Evolutionary conservation across 2,113 vertebrate genomes (phyloP), one percentile per base, ranked within the genome.

Genomic region (Heteronetta atricapilla): DNA sequence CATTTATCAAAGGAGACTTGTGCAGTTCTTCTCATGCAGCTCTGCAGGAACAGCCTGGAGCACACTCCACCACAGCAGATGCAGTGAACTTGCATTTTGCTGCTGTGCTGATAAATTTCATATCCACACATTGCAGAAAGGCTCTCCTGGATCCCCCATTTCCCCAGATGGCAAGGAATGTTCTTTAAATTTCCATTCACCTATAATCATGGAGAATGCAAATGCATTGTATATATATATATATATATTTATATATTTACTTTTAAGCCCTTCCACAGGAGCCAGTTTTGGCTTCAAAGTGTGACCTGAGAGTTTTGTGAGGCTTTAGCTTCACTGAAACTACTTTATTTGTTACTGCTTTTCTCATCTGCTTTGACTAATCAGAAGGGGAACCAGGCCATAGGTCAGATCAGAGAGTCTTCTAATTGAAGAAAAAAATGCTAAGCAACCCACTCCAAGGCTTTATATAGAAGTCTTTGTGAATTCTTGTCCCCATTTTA

Each of bases 281-380:
- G 11, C 50, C 12, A 67, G 15, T 40, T 83, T 72, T 86, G 72
- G 23, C 38, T 88, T 95, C 56, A 38, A 74, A 67, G 2, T 29
- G 13, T 70, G 13, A 13, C 13, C 59, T 79, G 12, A 70, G 53
- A 64, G 2, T 77, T 77, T n/a, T 42, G 19, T 13, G 38, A 25
- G 9, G 10, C 23, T 74, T 90, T 79, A 75, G 66, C 18, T 81
- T 79, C 56, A 42, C 25, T 86, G 33, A 67, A 93, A 78, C 33
- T 40, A 69, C 25, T 70, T 91, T 74, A 62, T 34, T 46, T 81
- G 5, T 77, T 93, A 62, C 52, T 86, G 11, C 21, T 28, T 81
- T 91, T 72, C 60, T 88, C n/a, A 89, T 40, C 11, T 56, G 19
- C 42, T 36, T 69, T 77, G 26, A 50, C 94, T 93, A 93, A 70